These are phyloP conservation scores for Meloidogyne floridensis DNA, from an alignment of 1,140 invertebrate genomes.

Conservation along the genomic window DNA sequence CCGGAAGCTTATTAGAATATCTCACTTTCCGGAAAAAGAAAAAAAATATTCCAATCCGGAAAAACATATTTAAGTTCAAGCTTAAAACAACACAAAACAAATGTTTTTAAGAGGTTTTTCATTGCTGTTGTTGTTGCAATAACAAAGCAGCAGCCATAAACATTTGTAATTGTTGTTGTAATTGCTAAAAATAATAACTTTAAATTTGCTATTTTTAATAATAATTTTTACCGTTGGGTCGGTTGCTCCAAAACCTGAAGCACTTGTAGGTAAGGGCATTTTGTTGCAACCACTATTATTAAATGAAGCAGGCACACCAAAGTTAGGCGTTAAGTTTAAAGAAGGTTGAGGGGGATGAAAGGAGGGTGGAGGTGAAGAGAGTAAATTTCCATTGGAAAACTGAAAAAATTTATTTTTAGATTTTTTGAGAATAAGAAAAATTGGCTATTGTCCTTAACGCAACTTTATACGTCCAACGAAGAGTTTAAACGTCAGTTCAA, in stretches of 20 bases:
- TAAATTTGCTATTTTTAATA: not conserved
- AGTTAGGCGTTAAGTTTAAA: not conserved
- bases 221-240: not conserved
- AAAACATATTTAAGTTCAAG: not conserved
- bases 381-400: not conserved
- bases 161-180: constrained; percentile 9
- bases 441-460: no score
- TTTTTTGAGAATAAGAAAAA: no score
- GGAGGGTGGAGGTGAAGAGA: not conserved
- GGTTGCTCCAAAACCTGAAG: not conserved
- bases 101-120: not conserved
- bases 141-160: not conserved
- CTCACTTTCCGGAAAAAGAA: not conserved
- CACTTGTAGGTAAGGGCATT: not conserved
- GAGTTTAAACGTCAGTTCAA: no score
- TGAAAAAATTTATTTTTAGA: not conserved
- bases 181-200: not conserved
- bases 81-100: not conserved
- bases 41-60: not conserved
- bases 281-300: not conserved
- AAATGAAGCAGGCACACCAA: not conserved
- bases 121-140: not conserved
- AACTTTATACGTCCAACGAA: no score
- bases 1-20: not conserved
- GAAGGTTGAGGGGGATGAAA: not conserved